Conservation (phyloP, 2,888 invertebrate species). For the Drosophila fungiperda region DNA sequence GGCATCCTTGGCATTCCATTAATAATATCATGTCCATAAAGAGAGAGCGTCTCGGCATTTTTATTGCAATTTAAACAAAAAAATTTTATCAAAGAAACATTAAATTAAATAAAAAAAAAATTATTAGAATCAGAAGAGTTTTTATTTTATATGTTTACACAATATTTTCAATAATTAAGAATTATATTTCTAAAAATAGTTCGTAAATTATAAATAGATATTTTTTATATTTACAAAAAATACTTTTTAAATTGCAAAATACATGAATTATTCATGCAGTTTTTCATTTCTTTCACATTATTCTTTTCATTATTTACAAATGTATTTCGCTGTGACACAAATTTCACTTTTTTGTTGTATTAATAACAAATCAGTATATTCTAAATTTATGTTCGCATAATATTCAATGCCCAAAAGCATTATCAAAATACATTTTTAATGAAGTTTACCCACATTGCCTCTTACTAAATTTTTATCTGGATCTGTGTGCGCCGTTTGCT, state of each 20-base stretch:
- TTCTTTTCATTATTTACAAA: not conserved
- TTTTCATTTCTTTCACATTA: no score
- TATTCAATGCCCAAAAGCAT: slow-evolving; percentile 15
- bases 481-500: not conserved
- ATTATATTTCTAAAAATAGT: no score
- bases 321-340: not conserved
- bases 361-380: not conserved
- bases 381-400: not conserved
- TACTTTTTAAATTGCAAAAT: not conserved
- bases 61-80: not conserved
- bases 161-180: no score
- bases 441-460: slow-evolving; percentile 34
- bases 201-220: no score
- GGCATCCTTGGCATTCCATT: slow-evolving; percentile 62
- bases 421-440: slow-evolving; percentile 67
- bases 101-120: not conserved
- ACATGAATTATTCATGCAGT: not conserved
- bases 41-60: not conserved
- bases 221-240: not conserved
- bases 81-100: not conserved
- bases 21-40: slow-evolving; percentile 44
- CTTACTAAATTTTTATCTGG: not conserved
- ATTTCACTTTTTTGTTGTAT: not conserved
- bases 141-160: no score
- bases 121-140: not conserved